Base-by-base conservation (phyloP, 2,888 invertebrate species). In the Uloborus plumipes region DNA sequence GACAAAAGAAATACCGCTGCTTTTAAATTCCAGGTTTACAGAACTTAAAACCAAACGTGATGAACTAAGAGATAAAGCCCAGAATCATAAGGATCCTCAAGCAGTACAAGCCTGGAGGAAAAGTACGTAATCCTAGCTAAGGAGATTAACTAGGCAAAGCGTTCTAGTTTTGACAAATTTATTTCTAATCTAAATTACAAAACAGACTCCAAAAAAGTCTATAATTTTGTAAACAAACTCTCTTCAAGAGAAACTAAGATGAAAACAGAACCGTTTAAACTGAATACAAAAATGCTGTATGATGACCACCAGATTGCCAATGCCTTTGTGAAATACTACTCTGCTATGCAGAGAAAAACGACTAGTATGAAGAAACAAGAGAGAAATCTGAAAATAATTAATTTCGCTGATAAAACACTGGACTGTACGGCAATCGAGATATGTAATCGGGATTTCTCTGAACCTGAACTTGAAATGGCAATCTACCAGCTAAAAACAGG, bases 11-110 rank as follows among this genome's bases (percentile, higher is more conserved):
- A 26, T 67, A 31, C 16, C n/a, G 31, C 4, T 59, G 75, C 16
- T 67, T 75, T 31, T 75, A 67, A 67, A 75, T 49, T 39, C 49
- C 49, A 18, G 39, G 11, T 50, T 67, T 50, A 67, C 18, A 73
- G 26, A 64, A 3, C 64, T 64, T n/a, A 39, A 39, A 64, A 64
- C 1, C 1, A 16, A 64, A 64, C 47, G 64, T 64, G 47, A 64
- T 31, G 62, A 62, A 26, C 62, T 62, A 3, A 22, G 31, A 11
- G 31, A 62, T 26, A 62, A 15, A 62, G 22, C 22, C 26, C 11
- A 62, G n/a, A 62, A 26, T 4, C 2, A 22, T 31, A 62, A n/a
- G n/a, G 62, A 62, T 62, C 62, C 62, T 31, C 62, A 22, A 31
- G 3, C 4, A 15, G 31, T 0, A 16, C 9, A 1, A 14, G 31